Base-by-base conservation (phyloP, 2,113 vertebrate genomes). In the Centropus bengalensis region DNA sequence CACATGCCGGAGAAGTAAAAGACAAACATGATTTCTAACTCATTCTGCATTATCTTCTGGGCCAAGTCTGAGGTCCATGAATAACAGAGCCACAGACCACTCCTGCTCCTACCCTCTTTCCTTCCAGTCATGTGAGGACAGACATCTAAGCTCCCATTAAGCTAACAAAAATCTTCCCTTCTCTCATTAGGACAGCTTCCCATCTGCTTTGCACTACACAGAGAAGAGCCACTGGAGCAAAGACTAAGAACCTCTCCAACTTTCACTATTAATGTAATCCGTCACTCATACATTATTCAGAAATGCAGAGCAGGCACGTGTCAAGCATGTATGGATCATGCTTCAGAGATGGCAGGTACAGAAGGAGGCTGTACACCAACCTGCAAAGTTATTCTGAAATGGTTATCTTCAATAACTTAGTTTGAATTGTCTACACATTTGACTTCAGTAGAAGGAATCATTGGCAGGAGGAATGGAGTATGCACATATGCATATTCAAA, bases 261-360 rank as follows among this genome's bases (percentile, higher is more conserved):
- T 62, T 45, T 17, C 68, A 21, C 30, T n/a, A 7, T 47, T 23
- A 27, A 18, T 28, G 27, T 52, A 54, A 22, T 27, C 36, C 28
- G 26, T 81, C 32, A 1, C 26, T 22, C 28, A 26, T 16, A 47
- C 20, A 9, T 40, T 51, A 47, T 9, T 64, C n/a, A 44, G 33
- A 22, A 42, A 32, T 0, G 0, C 33, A 54, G 38, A 59, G 12
- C 6, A 14, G 17, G 28, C 2, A 0, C 3, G 21, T 6, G 0
- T 24, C 68, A 27, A n/a, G 18, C 28, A 16, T 0, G 2, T 30
- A 21, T 1, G 4, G 4, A 24, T 11, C 9, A 2, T 49, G 24
- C 68, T 49, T 24, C 66, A 58, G 33, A 70, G 21, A 14, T 8
- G 17, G 33, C 45, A 54, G 1, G 14, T 17, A 18, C 15, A 38